Evolutionary conservation across 2,797 vertebrate genomes (phyloP).

Genomic region (Alauda arvensis): DNA sequence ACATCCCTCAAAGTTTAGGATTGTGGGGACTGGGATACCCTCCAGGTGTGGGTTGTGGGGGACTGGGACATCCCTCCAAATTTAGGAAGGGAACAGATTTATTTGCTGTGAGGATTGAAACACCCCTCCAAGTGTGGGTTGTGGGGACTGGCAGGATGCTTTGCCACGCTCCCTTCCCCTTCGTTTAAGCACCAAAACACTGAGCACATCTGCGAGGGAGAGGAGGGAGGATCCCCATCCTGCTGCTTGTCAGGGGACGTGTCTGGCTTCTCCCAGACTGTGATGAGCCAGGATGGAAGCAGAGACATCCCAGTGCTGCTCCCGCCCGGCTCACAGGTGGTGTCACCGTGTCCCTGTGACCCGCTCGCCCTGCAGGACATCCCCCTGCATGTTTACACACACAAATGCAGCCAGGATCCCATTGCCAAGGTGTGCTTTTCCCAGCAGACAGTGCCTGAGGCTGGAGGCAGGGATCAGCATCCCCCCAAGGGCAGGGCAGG

Average conservation of each 20-base stretch:
- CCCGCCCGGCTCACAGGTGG: neutral
- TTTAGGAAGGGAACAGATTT: too few species aligned
- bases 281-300: accelerated
- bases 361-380: neutral
- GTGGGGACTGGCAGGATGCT: neutral
- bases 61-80: neutral
- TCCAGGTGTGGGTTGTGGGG: neutral
- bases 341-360: neutral
- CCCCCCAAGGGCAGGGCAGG: neutral
- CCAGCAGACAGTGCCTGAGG: accelerated
- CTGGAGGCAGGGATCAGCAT: neutral
- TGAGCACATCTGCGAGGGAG: accelerated
- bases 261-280: neutral
- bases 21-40: neutral
- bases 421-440: neutral
- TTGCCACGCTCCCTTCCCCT: neutral
- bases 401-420: neutral
- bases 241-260: neutral
- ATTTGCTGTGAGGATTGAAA: too few species aligned
- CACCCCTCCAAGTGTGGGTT: neutral
- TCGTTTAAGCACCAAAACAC: accelerated
- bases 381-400: accelerated
- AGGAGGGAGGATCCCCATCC: neutral
- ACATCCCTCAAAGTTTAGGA: neutral
- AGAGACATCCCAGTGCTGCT: neutral